Percentiles rank a stretch among this genome's conserved stretches.
Evolutionary conservation across 2,113 vertebrate genomes (phyloP).

Genomic region (Phodopus roborovskii): DNA sequence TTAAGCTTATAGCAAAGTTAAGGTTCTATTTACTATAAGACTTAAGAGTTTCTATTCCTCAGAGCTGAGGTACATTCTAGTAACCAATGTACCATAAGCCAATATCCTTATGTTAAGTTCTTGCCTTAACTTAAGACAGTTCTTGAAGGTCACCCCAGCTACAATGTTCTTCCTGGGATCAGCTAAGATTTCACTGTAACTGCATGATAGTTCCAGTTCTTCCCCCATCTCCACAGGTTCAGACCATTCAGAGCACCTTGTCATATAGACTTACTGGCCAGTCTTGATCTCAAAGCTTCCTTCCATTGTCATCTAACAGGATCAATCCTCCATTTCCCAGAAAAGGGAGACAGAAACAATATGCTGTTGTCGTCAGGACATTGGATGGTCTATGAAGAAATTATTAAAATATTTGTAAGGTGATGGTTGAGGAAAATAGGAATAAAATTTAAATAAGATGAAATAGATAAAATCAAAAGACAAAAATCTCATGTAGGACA

Average conservation of each 20-base stretch:
- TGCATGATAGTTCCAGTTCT: neutral
- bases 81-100: neutral
- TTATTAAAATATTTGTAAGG: neutral
- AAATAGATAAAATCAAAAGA: neutral
- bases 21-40: neutral
- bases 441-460: slow-evolving; percentile 38
- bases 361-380: neutral
- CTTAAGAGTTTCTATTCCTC: neutral
- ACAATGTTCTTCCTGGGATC: neutral
- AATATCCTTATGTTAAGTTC: neutral
- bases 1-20: neutral
- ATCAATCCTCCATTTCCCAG: neutral
- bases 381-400: neutral
- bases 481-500: neutral
- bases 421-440: neutral
- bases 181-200: neutral
- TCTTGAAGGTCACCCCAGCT: neutral
- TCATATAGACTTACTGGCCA: neutral
- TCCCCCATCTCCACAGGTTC: neutral
- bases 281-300: neutral
- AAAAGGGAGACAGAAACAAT: neutral
- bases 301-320: neutral
- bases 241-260: neutral
- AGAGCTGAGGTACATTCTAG: neutral
- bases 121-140: neutral